Evolutionary conservation across 2,797 vertebrate species (phyloP).

Genomic region (Sebastes elongatus): DNA sequence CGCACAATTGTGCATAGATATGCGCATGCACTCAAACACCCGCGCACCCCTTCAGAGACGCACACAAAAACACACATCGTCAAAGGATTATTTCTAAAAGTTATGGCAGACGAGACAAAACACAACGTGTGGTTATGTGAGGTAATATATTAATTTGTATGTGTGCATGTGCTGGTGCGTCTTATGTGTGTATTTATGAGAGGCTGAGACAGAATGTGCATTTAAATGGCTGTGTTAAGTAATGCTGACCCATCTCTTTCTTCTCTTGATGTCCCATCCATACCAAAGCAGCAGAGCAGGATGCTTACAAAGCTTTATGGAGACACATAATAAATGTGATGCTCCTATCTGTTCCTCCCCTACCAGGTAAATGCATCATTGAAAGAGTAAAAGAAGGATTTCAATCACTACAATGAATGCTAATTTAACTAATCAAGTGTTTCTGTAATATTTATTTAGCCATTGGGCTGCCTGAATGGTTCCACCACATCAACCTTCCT

Average conservation of each 20-base stretch:
- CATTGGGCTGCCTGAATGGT: background rate
- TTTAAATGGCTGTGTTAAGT: slow-evolving; percentile 72
- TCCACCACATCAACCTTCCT: background rate
- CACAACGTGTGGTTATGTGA: slow-evolving; percentile 29
- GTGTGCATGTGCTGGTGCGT: slow-evolving; percentile 30
- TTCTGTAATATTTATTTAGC: slow-evolving; percentile 6
- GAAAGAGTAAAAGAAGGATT: background rate
- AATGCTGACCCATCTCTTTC: slow-evolving; percentile 72
- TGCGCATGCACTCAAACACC: slow-evolving; percentile 5
- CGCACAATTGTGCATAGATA: slow-evolving; percentile 5
- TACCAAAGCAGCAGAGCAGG: slow-evolving; percentile 49
- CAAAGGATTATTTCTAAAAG: slow-evolving; percentile 71
- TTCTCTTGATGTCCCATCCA: slow-evolving; percentile 48
- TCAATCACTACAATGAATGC: background rate
- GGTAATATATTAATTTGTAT: slow-evolving; percentile 44
- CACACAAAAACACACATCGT: slow-evolving; percentile 30
- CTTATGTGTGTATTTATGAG: slow-evolving; percentile 55
- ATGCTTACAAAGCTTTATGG: slow-evolving; percentile 48
- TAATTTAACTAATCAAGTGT: background rate
- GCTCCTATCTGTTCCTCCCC: slow-evolving; percentile 23
- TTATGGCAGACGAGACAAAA: slow-evolving; percentile 69
- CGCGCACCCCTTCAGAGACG: background rate
- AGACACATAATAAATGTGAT: slow-evolving; percentile 26
- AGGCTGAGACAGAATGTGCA: slow-evolving; percentile 58
- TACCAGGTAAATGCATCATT: slow-evolving; percentile 2